A percentile compares a stretch with the other conserved stretches of the same genome.
These are phyloP conservation scores for Apodemus agrarius DNA, from an alignment of 2,797 vertebrate species.

Conservation along the genomic window DNA sequence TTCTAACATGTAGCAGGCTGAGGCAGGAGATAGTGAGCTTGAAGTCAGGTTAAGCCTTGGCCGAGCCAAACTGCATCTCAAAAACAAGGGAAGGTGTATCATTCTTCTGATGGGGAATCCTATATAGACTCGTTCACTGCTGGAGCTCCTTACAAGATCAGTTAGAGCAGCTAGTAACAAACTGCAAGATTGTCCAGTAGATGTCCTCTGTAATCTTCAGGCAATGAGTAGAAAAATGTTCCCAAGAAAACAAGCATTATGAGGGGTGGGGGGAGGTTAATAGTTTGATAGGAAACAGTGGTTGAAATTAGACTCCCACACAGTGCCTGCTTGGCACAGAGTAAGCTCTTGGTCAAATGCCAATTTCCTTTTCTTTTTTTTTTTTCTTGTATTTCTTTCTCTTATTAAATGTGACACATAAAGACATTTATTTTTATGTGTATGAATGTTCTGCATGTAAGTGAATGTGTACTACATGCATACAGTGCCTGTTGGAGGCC, in stretches of 20 bases:
- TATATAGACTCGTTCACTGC: not conserved
- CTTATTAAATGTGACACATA: constrained; percentile 22
- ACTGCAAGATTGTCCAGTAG: not conserved
- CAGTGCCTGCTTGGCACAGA: not conserved
- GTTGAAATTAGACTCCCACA: not conserved
- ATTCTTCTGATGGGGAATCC: not conserved
- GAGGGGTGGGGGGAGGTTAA: not conserved
- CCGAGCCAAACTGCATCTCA: not conserved
- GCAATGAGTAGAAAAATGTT: not conserved
- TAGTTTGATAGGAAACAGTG: not conserved
- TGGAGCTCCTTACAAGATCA: constrained; percentile 5
- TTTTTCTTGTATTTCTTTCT: not conserved
- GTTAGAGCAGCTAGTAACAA: constrained; percentile 41
- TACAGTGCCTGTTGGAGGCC: not conserved
- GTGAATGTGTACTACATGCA: not conserved
- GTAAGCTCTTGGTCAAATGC: constrained; percentile 8
- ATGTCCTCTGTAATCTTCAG: constrained; percentile 17
- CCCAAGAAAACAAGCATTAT: constrained; percentile 17
- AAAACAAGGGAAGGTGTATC: not conserved
- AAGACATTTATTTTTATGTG: not conserved
- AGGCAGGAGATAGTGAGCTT: not conserved
- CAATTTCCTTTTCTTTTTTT: not conserved
- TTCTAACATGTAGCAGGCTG: not conserved
- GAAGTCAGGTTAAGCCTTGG: not conserved
- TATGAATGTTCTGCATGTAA: not conserved